Base-by-base conservation (phyloP, 2,113 vertebrate genomes). In the Cercocebus atys region DNA sequence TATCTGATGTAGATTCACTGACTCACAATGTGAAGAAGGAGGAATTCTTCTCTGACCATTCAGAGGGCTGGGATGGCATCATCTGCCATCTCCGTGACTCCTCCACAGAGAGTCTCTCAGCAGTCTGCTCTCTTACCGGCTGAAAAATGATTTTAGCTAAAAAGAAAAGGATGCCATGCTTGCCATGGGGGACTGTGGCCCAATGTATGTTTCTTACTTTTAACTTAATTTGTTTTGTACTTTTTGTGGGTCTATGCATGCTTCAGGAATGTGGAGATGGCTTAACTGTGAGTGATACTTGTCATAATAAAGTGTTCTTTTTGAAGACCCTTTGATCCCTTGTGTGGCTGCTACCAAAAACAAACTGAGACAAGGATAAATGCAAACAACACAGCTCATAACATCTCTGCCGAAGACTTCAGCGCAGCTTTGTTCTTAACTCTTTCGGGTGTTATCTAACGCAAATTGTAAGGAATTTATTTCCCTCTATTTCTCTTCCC, bases 191-290 rank as follows among this genome's bases (percentile, higher is more conserved):
- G 72, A 85, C 3, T 61, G 30, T 45, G 2, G 57, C 95, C 52
- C 57, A 61, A 5, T 84, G 40, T 68, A 13, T 82, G 32, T 45
- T 97, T 73, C 50, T 92, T 61, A 40, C 30, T 93, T 92, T 95
- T 57, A 89, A 93, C 90, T 90, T 95, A 83, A 88, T 93, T 92
- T 78, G 1, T 38, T 87, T 80, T 93, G n/a, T 93, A 45, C 50
- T 94, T 94, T 95, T 76, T 79, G 64, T 95, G 55, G 47, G 4
- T 59, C 45, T 57, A 4, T 92, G 72, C 88, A 83, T 93, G 22
- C 43, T 92, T 95, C 61, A 40, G 32, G 40, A 40, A 22, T 93
- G 4, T 38, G 87, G 57, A 66, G 50, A 66, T 95, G 45, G 57
- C 35, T 80, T 95, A 97, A 61, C 32, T 3, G 20, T 84, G 73